Base-by-base conservation (phyloP, 2,888 invertebrate genomes). In the Euzetes globulus region DNA sequence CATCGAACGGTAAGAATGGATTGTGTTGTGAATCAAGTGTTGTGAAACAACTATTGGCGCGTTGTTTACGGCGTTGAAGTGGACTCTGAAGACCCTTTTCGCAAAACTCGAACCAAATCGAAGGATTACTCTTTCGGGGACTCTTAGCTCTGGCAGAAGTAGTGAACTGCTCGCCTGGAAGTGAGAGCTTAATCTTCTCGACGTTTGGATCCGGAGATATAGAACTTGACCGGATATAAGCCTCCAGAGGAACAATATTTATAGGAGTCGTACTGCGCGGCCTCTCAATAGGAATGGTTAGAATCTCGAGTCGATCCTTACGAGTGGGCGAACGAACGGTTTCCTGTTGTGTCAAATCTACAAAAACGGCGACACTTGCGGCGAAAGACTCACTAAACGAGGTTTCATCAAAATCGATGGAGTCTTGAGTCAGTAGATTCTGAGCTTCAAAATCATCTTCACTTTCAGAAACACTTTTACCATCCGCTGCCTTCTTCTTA, bases 221-320 rank as follows among this genome's bases (percentile, higher is more conserved):
- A 75, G 79, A 77, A 9, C 80, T 78, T 33, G 81, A 80, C 77
- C 83, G 82, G 77, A 88, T 88, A 80, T 89, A 90, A 78, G 89
- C 90, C 80, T 90, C 90, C 74, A 91, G 83, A 63, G 88, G 86
- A 58, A 88, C 87, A 33, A 88, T 89, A 81, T 88, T 88, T 76
- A 89, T 86, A n/a, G 90, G 89, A 17, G 90, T 88, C 55, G 89
- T 87, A 37, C 89, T 87, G 11, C 91, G 84, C 78, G 91, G 90
- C 71, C 92, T 85, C 78, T 90, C 90, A 72, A 89, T 88, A 0
- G 90, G 88, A 19, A 77, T 77, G 6, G 78, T 78, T 17, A 75
- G 77, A 3, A 79, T 72, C 72, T 79, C 78, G 15, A 76, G 72
- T n/a, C 78, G 55, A 45, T 78, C 77, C 37, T 77, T 75, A 33